Base-by-base conservation (phyloP, 37 sponge, comb jelly and placozoan genomes). In the Halisarca cf. caerulea region DNA sequence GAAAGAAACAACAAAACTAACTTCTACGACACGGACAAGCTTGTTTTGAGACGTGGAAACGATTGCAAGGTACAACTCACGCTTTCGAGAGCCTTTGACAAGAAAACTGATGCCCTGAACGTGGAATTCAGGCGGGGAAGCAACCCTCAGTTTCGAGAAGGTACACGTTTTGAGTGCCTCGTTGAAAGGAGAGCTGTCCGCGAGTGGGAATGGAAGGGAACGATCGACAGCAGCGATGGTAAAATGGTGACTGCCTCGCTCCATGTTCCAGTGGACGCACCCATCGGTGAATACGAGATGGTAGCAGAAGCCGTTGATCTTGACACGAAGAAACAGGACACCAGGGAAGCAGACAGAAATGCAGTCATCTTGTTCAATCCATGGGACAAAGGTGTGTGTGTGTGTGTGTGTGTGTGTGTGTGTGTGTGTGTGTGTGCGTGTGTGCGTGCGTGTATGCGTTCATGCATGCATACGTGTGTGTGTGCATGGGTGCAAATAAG, bases 361-460 rank as follows among this genome's bases (percentile, higher is more conserved):
- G 55, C 87, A 6, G 61, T 82, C 21, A 53, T 90, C 68, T 66
- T 93, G 57, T 93, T 93, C 70, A 93, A 93, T 54, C 94, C 94
- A 20, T 93, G 94, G 94, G 64, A 80, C 74, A 77, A 18, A 47
- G 85, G 91, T 87, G 51, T 47, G 51, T 47, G 51, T 47, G 51
- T 47, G 51, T 47, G 51, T 47, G 51, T 47, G 51, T 47, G 51
- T 47, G 51, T 47, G 51, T 47, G 51, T 47, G 51, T 47, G 51
- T 47, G 51, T 47, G 51, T 47, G 51, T 47, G 51, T 47, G 51
- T 47, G 51, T 47, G 51, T 47, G 51, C 51, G 51, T 47, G 9
- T 47, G 51, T 47, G 51, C 11, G 51, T 47, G 51, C 11, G 51
- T 47, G 51, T 47, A 11, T 47, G 51, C 51, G 51, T 47, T 11